phyloP scores from a whole-genome alignment of 2,113 vertebrate genomes.

The Labeo catla region DNA sequence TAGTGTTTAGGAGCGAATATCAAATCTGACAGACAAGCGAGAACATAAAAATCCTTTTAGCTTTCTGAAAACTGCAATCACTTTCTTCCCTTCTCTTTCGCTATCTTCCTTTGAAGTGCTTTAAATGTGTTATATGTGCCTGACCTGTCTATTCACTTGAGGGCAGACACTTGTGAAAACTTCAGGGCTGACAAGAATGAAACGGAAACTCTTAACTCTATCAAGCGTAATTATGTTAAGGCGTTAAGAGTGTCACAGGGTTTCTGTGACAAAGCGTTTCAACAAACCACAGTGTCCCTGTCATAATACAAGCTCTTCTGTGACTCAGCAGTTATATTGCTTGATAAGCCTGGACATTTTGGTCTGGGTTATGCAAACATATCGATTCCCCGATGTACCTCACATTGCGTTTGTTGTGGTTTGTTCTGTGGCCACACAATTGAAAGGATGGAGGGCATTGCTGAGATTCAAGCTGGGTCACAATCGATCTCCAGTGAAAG shows the following conservation, averaged over 20 bases:
- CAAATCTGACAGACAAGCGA: constrained; percentile 65
- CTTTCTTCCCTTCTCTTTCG: constrained; percentile 36
- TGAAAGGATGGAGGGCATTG: background rate
- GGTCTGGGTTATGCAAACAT: background rate
- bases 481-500: background rate
- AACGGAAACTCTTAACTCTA: background rate
- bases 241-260: background rate
- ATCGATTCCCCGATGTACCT: constrained; percentile 10
- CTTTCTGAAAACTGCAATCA: constrained; percentile 48
- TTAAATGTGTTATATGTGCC: constrained; percentile 47
- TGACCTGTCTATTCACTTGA: constrained; percentile 65
- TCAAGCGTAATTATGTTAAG: background rate
- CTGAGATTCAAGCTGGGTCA: background rate
- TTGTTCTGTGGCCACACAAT: background rate
- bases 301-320: background rate
- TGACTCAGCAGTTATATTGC: background rate
- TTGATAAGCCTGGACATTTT: constrained; percentile 15
- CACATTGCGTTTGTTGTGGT: constrained; percentile 10
- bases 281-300: background rate
- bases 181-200: constrained; percentile 8
- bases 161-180: constrained; percentile 1
- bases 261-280: constrained; percentile 6
- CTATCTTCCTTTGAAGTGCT: constrained; percentile 40
- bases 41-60: constrained; percentile 81
- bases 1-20: constrained; percentile 64